Percentiles rank a stretch among this genome's conserved stretches.
Conservation (phyloP, 30 jellyfish, hydroid and myxozoan species). For the Aurelia aurita region DNA sequence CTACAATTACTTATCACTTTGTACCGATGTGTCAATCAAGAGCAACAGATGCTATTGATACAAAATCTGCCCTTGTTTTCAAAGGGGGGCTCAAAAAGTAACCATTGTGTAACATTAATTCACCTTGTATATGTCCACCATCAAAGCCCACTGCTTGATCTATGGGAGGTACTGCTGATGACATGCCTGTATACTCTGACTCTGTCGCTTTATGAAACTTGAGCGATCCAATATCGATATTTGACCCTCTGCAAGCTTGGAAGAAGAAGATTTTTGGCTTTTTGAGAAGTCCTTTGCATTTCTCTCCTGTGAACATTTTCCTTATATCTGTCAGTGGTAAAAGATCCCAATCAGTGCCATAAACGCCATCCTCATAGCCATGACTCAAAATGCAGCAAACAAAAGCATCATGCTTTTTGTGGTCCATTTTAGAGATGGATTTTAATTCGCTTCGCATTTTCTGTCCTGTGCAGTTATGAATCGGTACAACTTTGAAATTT, state of each 20-base stretch:
- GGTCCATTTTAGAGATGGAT: constrained; percentile 18
- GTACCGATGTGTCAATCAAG: too few species aligned
- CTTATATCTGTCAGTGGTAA: constrained; percentile 1
- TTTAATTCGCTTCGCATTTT: not conserved
- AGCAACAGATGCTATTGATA: too few species aligned
- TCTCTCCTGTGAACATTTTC: not conserved
- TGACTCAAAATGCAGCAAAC: constrained; percentile 66
- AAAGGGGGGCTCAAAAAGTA: too few species aligned
- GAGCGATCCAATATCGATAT: not conserved
- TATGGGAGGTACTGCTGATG: not conserved
- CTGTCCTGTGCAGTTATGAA: constrained; percentile 19
- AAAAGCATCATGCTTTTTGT: constrained; percentile 39
- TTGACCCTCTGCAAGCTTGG: constrained; percentile 60
- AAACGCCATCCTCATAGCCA: constrained; percentile 38
- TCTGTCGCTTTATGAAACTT: too few species aligned
- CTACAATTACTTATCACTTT: too few species aligned
- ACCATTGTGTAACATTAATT: too few species aligned
- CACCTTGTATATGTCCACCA: not conserved
- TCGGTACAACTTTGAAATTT: constrained; percentile 2
- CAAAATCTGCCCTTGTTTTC: too few species aligned
- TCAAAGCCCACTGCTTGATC: not conserved
- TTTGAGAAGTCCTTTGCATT: constrained; percentile 11
- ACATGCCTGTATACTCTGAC: too few species aligned
- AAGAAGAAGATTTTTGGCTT: constrained; percentile 73
- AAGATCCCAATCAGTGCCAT: constrained; percentile 58